A percentile compares a stretch with the other conserved stretches of the same genome.
phyloP scores from a whole-genome alignment of 2,888 invertebrate species.

The Phasia obesa region DNA sequence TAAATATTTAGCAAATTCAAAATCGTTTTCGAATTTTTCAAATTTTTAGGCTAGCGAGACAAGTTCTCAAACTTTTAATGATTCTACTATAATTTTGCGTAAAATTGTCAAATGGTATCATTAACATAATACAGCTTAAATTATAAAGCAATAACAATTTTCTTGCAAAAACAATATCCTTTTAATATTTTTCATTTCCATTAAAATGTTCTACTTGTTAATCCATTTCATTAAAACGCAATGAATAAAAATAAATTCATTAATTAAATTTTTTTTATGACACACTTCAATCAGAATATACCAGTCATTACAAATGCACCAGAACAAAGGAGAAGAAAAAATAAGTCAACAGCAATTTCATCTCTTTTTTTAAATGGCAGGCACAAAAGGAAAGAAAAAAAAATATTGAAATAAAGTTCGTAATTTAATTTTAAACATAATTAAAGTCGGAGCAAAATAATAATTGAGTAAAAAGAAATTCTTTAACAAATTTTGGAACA shows the following conservation, averaged over 20 bases:
- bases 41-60: too few relatives aligned
- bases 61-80: too few relatives aligned
- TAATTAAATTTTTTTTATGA: conserved; percentile 25
- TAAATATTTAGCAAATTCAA: too few relatives aligned
- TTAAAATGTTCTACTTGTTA: neutral
- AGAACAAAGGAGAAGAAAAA: conserved; percentile 26
- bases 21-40: too few relatives aligned
- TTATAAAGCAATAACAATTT: too few relatives aligned
- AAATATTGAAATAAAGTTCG: neutral
- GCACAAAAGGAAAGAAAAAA: conserved; percentile 6
- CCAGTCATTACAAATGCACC: conserved; percentile 35
- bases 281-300: conserved; percentile 33
- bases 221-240: conserved; percentile 11
- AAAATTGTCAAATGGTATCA: too few relatives aligned
- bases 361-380: conserved; percentile 14
- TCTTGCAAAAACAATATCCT: too few relatives aligned
- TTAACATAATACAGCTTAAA: too few relatives aligned
- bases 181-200: neutral
- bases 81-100: too few relatives aligned
- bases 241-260: conserved; percentile 30
- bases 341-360: conserved; percentile 33
- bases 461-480: conserved; percentile 11
- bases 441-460: conserved; percentile 36
- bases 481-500: conserved; percentile 43
- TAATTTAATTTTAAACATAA: conserved; percentile 45